Base-by-base conservation (phyloP, 2,888 invertebrate genomes). In the Nebria brevicollis region DNA sequence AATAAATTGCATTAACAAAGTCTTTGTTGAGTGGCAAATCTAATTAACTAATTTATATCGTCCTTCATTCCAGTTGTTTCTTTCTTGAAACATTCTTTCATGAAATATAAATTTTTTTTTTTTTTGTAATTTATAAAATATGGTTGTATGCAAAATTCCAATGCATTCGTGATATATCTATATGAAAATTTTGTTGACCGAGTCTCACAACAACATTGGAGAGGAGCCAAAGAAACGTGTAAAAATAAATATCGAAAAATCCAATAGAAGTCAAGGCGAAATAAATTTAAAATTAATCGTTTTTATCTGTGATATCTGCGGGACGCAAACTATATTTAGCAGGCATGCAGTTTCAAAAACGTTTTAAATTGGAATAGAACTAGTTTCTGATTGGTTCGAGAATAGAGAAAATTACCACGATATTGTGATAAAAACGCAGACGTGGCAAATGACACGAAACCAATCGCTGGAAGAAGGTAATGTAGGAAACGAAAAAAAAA, bases 241-340 rank as follows among this genome's bases (percentile, higher is more conserved):
- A 11, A 54, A 54, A 54, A 54, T 54, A 54, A 54, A 54, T 54
- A 54, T 54, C 54, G 54, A 54, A 54, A 54, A 54, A 54, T 54
- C 54, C 54, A 54, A 54, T 54, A 54, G 54, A 54, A 54, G 54
- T 54, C 54, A 54, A 54, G 54, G 54, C 54, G 54, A 54, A 54
- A 54, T 54, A 54, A 54, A 54, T 54, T 54, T 54, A 54, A 54
- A 54, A 54, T 54, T 54, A 54, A 54, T 54, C 54, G 54, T 54
- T 54, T 54, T 54, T 54, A 54, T 54, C 8, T 11, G 11, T 11
- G 54, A 11, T 54, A 54, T 54, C 54, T 54, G 54, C 54, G 54
- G 54, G 13, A 2, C 54, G 13, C 4, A 54, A 54, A 54, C 54
- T 54, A 54, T 54, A 54, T 54, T 54, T 54, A 54, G 54, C 4